A percentile compares a stretch with the other conserved stretches of the same genome.
Conservation (phyloP, 2,797 vertebrate species). For the Hozukius guyotensis region DNA sequence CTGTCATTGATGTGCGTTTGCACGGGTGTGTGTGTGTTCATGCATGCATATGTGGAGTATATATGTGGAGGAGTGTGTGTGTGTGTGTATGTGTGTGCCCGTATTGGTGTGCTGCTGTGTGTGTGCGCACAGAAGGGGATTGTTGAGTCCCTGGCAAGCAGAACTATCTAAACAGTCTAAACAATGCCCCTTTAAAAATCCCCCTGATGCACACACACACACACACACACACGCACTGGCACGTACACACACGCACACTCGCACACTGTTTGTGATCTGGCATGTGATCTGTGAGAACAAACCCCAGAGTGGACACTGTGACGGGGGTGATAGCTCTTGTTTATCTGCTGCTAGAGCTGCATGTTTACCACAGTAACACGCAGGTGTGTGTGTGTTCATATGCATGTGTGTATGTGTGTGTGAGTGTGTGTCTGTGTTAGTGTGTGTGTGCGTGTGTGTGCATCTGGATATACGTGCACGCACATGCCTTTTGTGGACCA, state of each 20-base stretch:
- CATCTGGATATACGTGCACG: conserved; percentile 19
- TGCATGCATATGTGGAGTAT: conserved; percentile 1
- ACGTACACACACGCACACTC: neutral
- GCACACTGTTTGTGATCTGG: conserved; percentile 64
- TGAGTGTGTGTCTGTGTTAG: neutral
- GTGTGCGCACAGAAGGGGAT: conserved; percentile 32
- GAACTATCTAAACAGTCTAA: conserved; percentile 60
- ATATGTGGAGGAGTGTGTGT: neutral
- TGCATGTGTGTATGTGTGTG: neutral
- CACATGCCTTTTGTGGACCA: conserved; percentile 58
- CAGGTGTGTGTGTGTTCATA: conserved; percentile 28
- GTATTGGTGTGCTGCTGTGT: conserved; percentile 15
- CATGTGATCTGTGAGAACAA: conserved; percentile 70
- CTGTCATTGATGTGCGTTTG: conserved; percentile 12
- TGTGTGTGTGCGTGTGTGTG: conserved; percentile 8
- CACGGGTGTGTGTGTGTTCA: conserved; percentile 7
- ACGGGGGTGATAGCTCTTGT: conserved; percentile 63
- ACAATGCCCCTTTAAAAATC: conserved; percentile 65
- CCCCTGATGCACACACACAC: conserved; percentile 13
- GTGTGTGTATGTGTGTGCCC: neutral
- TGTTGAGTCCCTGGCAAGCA: conserved; percentile 60
- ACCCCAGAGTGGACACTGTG: conserved; percentile 71
- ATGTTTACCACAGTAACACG: conserved; percentile 58
- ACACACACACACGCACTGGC: neutral
- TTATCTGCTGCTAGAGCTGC: conserved; percentile 55